Conservation (phyloP, 2,113 vertebrate species). For the Pelecanus crispus region DNA sequence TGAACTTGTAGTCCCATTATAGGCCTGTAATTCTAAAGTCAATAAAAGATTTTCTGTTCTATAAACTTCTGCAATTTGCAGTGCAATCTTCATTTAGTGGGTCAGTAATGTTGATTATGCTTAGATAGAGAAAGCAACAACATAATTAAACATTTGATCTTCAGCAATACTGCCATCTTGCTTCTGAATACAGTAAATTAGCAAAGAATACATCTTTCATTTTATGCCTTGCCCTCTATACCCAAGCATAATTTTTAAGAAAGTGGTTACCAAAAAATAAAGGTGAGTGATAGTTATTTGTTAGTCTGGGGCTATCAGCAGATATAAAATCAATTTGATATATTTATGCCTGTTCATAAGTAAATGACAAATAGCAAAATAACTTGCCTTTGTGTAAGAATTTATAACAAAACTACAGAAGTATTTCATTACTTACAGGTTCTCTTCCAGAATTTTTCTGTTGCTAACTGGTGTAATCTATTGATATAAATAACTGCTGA, state of each 20-base stretch:
- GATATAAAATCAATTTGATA: not conserved
- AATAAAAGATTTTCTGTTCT: constrained; percentile 17
- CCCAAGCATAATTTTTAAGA: not conserved
- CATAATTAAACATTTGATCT: constrained; percentile 43
- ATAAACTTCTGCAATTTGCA: not conserved
- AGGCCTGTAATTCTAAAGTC: not conserved
- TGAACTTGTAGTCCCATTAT: not conserved
- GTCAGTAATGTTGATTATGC: constrained; percentile 28
- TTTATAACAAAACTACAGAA: not conserved
- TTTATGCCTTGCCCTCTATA: not conserved
- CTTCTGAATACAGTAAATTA: constrained; percentile 6
- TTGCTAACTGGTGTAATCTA: not conserved
- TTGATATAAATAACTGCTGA: not conserved
- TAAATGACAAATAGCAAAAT: not conserved
- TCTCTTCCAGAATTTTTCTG: not conserved
- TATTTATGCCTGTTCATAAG: not conserved
- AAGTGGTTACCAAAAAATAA: not conserved
- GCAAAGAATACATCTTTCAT: not conserved
- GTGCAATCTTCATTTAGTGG: constrained; percentile 8
- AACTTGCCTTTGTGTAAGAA: not conserved
- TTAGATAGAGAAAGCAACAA: constrained; percentile 4
- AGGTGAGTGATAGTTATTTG: not conserved
- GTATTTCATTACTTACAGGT: not conserved
- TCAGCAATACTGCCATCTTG: constrained; percentile 56
- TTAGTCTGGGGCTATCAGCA: not conserved